Percentiles rank a stretch among this genome's conserved stretches.
phyloP scores from a whole-genome alignment of 1,140 invertebrate species.

The Nasonia giraulti region DNA sequence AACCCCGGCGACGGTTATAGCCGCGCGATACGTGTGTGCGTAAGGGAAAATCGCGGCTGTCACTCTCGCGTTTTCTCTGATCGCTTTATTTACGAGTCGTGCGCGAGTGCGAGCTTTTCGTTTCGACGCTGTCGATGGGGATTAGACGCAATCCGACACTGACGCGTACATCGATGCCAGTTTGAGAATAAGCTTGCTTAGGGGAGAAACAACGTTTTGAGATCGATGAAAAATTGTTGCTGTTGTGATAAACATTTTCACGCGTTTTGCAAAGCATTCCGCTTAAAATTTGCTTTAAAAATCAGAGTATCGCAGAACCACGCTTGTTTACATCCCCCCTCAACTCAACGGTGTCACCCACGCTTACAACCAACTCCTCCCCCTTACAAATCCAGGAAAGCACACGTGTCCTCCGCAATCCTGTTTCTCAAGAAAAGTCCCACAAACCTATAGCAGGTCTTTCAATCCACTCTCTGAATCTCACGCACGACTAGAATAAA shows the following conservation, averaged over 20 bases:
- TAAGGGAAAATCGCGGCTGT: slow-evolving; percentile 18
- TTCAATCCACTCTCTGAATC: neutral
- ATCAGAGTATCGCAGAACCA: neutral
- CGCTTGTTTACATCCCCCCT: neutral
- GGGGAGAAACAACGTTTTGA: neutral
- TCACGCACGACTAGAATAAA: neutral
- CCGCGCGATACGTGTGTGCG: neutral
- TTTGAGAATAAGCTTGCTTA: neutral
- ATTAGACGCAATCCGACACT: neutral
- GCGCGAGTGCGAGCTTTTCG: neutral
- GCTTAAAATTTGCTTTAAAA: neutral
- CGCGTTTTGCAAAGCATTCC: no score
- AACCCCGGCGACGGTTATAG: neutral
- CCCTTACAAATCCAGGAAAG: neutral
- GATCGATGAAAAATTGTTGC: neutral
- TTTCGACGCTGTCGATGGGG: neutral
- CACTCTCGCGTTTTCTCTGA: neutral
- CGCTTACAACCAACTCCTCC: neutral
- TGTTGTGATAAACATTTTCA: no score
- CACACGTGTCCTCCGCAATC: neutral
- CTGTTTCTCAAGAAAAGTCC: no score
- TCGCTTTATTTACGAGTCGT: neutral
- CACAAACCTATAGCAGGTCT: neutral
- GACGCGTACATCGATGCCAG: neutral
- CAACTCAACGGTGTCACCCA: neutral